Evolutionary conservation across 2,888 invertebrate genomes (phyloP), one percentile per base, ranked within the genome.

Genomic region (Tuta absoluta): DNA sequence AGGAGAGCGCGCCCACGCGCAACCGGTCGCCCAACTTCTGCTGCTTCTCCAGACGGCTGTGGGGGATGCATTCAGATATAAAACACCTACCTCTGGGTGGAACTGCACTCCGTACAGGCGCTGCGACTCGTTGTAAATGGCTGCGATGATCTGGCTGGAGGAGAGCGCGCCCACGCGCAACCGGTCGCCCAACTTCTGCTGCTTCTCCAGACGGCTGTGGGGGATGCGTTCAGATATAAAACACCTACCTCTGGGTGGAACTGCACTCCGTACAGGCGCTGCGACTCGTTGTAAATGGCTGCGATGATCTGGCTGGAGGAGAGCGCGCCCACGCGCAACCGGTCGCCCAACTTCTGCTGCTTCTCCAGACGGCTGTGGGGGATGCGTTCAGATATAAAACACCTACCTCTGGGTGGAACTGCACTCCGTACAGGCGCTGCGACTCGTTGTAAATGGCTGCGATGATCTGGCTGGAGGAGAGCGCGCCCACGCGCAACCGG

Each of bases 41-140:
- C 68, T 99, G 94, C 80, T 96, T 96, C 65, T 96, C 95, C 78
- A 99, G 92, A 68, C 97, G 96, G 81, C 98, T 98, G 89, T 14
- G 4, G 41, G 41, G n/a, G 5, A 4, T 33, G 8, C 5, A 33
- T 33, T 33, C 4, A 8, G 3, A 33, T 33, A 7, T 41, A n/a
- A n/a, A 99, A 24, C 14, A 38, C 33, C 33, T 1, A 95, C 98
- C 93, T 99, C 99, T 0, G 99, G 99, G 87, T 99, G 99, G 89
- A 99, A 99, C 92, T 99, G 99, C 68, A 99, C 96, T 28, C 99
- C 99, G 81, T 98, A 99, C 66, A 98, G 93, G 64, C 96, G 94
- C 85, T 95, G 92, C 81, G 96, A 96, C 80, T 98, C 98, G 91
- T 97, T 97, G 77, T 96, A 96, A 77, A 99, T 96, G 65, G 96